phyloP scores from a whole-genome alignment of 2,888 invertebrate species.

The Andrena bicolor region DNA sequence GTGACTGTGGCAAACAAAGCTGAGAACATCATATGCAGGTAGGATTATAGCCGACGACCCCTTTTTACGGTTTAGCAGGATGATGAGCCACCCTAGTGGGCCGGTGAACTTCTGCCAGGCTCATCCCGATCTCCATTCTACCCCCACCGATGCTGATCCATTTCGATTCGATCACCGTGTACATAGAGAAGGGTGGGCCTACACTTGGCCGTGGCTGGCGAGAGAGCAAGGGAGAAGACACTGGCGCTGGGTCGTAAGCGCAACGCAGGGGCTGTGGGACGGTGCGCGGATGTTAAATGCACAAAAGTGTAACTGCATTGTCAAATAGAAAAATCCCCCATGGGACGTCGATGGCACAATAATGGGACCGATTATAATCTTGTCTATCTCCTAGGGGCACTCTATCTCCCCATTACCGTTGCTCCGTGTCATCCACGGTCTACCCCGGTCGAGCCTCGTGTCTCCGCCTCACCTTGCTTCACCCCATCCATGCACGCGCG shows the following conservation, averaged over 20 bases:
- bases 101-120: slow-evolving; percentile 74
- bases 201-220: slow-evolving; percentile 23
- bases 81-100: slow-evolving; percentile 74
- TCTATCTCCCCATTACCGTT: slow-evolving; percentile 35
- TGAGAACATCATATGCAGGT: slow-evolving; percentile 84
- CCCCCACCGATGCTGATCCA: slow-evolving; percentile 21
- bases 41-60: slow-evolving; percentile 83
- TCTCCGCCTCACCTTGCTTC: slow-evolving; percentile 68
- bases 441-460: slow-evolving; percentile 42
- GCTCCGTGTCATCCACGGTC: slow-evolving; percentile 56
- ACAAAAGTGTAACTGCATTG: slow-evolving; percentile 85
- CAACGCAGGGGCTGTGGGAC: slow-evolving; percentile 36
- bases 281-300: slow-evolving; percentile 82
- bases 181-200: slow-evolving; percentile 30
- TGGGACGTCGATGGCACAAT: slow-evolving; percentile 85
- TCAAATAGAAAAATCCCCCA: slow-evolving; percentile 83
- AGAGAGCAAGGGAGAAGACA: slow-evolving; percentile 28
- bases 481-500: slow-evolving; percentile 51
- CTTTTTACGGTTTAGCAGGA: slow-evolving; percentile 79
- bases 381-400: slow-evolving; percentile 83
- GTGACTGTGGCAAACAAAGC: slow-evolving; percentile 77
- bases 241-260: slow-evolving; percentile 13
- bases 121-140: slow-evolving; percentile 66
- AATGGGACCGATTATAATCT: slow-evolving; percentile 85
- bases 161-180: slow-evolving; percentile 45